Percentiles rank a stretch among this genome's conserved stretches.
Conservation (phyloP, 2,797 vertebrate genomes). For the Buphagus erythrorhynchus region DNA sequence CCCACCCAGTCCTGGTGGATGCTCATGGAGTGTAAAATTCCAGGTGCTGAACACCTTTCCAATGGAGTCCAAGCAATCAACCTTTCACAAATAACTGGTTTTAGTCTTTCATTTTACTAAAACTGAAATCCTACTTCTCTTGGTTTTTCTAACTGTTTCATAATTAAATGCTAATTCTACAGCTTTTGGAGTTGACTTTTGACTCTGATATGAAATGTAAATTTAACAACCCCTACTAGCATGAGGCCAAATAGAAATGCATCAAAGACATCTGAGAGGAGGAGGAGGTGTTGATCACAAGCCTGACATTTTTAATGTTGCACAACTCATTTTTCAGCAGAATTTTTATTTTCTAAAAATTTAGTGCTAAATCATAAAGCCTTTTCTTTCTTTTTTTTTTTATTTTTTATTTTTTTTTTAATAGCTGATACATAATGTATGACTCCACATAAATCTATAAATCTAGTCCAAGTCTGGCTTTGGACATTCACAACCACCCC, state of each 20-base stretch:
- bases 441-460: slow-evolving; percentile 67
- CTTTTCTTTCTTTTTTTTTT: not conserved
- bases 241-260: not conserved
- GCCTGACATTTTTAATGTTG: not conserved
- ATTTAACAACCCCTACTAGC: not conserved
- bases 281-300: slow-evolving; percentile 15
- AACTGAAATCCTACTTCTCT: not conserved
- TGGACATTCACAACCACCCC: slow-evolving; percentile 47
- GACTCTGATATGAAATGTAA: not conserved
- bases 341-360: slow-evolving; percentile 68
- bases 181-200: slow-evolving; percentile 13
- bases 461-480: slow-evolving; percentile 42
- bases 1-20: not conserved
- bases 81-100: not conserved
- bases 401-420: not conserved
- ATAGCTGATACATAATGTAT: slow-evolving; percentile 70
- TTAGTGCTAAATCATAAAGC: slow-evolving; percentile 46
- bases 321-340: slow-evolving; percentile 44
- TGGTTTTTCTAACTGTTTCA: not conserved
- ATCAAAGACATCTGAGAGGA: not conserved
- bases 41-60: not conserved
- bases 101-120: not conserved
- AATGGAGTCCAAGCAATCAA: accelerated
- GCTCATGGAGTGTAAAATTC: not conserved
- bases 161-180: slow-evolving; percentile 10